Evolutionary conservation across 2,888 invertebrate genomes (phyloP), one percentile per base, ranked within the genome.

Genomic region (Spisula solida): DNA sequence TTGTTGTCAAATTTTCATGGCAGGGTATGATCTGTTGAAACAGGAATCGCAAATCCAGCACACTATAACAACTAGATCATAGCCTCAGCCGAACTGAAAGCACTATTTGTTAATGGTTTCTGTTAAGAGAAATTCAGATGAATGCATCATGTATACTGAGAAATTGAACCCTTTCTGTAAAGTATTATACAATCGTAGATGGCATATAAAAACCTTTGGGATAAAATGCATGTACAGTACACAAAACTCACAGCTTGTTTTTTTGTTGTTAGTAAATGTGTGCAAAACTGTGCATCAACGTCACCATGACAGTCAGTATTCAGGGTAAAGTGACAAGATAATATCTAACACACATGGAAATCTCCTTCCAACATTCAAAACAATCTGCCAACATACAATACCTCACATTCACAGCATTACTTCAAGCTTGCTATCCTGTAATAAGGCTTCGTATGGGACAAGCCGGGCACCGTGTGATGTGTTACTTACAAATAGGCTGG

Each of bases 291-390:
- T 25, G 70, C 29, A 70, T 70, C 31, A 70, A 75, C 75, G 75
- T 34, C 75, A 34, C n/a, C 34, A 75, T 75, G 8, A 75, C 25
- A 12, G 31, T 75, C 31, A 75, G 16, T 16, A 18, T 31, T 75
- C 18, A 34, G 34, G 34, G 18, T 75, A 34, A 10, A 75, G 25
- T 75, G 29, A 66, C 60, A 18, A 34, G 75, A 75, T 75, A 75
- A 31, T 18, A 75, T 75, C 75, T 75, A 25, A 75, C 25, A 75
- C 75, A 75, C 31, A 75, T 75, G 75, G 34, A 75, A 31, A 16
- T 75, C 29, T 34, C 25, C 60, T 18, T 34, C 31, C 75, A 75
- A 25, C 31, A 75, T 34, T 12, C 34, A 75, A 75, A 75, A 75
- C 75, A 75, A 75, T 75, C 75, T 31, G 18, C 29, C 75, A 75